Percentiles rank a stretch among this genome's conserved stretches.
These are phyloP conservation scores for Sepioteuthis lessoniana DNA, from an alignment of 2,888 invertebrate species.

Conservation along the genomic window DNA sequence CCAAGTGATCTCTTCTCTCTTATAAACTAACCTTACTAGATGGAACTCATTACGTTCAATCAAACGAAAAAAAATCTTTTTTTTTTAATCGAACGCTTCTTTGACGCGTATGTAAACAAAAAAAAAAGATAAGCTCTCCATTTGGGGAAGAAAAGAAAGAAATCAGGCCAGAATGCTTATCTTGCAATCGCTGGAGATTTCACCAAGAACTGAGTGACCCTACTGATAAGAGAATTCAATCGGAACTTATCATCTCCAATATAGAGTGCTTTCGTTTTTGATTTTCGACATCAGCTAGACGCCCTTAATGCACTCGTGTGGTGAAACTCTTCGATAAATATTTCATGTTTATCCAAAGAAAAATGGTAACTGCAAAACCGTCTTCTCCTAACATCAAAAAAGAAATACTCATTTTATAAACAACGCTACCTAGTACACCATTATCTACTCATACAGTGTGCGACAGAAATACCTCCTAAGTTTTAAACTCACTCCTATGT, in stretches of 20 bases:
- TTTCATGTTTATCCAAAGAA: neutral
- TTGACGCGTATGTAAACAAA: neutral
- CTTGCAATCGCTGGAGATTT: neutral
- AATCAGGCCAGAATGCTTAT: neutral
- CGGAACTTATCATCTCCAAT: neutral
- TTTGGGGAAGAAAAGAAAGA: neutral
- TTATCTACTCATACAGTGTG: too few species aligned
- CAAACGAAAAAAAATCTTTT: neutral
- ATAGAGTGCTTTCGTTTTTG: neutral
- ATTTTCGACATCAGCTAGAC: neutral
- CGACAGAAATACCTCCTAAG: too few species aligned
- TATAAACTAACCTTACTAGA: too few species aligned
- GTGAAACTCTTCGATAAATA: neutral
- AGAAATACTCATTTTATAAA: too few species aligned
- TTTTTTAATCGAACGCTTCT: neutral
- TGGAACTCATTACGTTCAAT: too few species aligned
- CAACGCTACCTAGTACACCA: too few species aligned
- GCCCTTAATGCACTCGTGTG: neutral
- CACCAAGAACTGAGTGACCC: neutral
- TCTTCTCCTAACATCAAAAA: neutral
- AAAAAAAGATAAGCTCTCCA: neutral
- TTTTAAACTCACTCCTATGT: too few species aligned
- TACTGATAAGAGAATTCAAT: conserved; percentile 4
- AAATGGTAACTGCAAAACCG: neutral
- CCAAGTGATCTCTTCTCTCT: too few species aligned